Evolutionary conservation across 1,140 invertebrate species (phyloP).

Genomic region (Achroia grisella): DNA sequence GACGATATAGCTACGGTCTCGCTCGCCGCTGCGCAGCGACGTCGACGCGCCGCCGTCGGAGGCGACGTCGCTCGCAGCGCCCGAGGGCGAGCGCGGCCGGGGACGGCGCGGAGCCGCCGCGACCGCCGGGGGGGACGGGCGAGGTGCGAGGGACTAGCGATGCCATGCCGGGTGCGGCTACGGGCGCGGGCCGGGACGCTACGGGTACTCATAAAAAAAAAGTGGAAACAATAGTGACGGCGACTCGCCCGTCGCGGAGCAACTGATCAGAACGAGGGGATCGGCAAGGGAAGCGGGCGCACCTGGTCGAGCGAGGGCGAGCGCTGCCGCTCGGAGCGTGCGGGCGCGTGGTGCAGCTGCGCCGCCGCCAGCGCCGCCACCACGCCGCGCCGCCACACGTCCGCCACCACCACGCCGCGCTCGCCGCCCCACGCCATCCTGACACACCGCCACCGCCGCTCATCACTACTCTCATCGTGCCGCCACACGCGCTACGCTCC

Average conservation of each 20-base stretch:
- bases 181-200: conserved; percentile 38
- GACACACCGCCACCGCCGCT: conserved; percentile 9
- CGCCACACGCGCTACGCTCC: no score
- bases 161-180: conserved; percentile 55
- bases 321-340: conserved; percentile 82
- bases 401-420: conserved; percentile 93
- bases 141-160: conserved; percentile 39
- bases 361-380: conserved; percentile 88
- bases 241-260: conserved; percentile 21
- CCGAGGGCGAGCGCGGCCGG: conserved; percentile 13
- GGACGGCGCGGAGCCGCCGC: conserved; percentile 6
- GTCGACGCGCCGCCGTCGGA: no score
- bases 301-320: conserved; percentile 95
- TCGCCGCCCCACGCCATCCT: conserved; percentile 98
- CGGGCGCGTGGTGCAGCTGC: conserved; percentile 91
- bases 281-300: no score
- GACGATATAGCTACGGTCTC: not conserved
- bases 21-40: conserved; percentile 1
- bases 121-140: conserved; percentile 33
- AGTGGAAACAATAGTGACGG: conserved; percentile 20
- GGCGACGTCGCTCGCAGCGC: not conserved
- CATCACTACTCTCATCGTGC: not conserved
- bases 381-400: conserved; percentile 93
- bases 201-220: conserved; percentile 35
- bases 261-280: conserved; percentile 40